Evolutionary conservation across 1,140 invertebrate genomes (phyloP).

Genomic region (Anastrepha obliqua): DNA sequence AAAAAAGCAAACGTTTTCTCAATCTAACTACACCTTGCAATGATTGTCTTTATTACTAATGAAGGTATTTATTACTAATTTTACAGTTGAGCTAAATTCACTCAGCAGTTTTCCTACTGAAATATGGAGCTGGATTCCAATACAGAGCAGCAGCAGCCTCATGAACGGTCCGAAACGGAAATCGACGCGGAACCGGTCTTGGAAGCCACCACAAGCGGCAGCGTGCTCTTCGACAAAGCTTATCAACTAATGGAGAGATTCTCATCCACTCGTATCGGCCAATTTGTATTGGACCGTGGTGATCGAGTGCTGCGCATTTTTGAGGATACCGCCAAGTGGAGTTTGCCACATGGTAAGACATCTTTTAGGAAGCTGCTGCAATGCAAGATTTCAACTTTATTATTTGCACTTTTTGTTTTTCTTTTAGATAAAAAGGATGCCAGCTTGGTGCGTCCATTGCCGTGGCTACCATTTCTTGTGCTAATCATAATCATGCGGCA

Average conservation of each 20-base stretch:
- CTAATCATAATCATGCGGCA: slow-evolving; percentile 68
- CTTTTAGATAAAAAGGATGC: slow-evolving; percentile 59
- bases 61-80: no score
- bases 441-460: slow-evolving; percentile 65
- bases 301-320: slow-evolving; percentile 65
- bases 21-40: no score
- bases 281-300: slow-evolving; percentile 63
- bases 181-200: slow-evolving; percentile 66
- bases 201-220: slow-evolving; percentile 53
- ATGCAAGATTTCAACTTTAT: not conserved
- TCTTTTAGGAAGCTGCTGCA: not conserved
- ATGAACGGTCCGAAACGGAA: slow-evolving; percentile 57
- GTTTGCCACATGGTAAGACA: slow-evolving; percentile 66
- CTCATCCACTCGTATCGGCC: slow-evolving; percentile 65
- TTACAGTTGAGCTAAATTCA: no score
- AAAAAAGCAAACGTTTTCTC: no score
- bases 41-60: no score
- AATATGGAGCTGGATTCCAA: slow-evolving; percentile 56
- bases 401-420: not conserved
- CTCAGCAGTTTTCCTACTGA: not conserved
- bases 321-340: slow-evolving; percentile 72
- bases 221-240: slow-evolving; percentile 63
- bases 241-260: slow-evolving; percentile 66
- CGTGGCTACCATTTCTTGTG: slow-evolving; percentile 67
- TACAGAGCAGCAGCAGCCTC: slow-evolving; percentile 59